Base-by-base conservation (phyloP, 2,113 vertebrate genomes). In the Gambusia holbrooki region DNA sequence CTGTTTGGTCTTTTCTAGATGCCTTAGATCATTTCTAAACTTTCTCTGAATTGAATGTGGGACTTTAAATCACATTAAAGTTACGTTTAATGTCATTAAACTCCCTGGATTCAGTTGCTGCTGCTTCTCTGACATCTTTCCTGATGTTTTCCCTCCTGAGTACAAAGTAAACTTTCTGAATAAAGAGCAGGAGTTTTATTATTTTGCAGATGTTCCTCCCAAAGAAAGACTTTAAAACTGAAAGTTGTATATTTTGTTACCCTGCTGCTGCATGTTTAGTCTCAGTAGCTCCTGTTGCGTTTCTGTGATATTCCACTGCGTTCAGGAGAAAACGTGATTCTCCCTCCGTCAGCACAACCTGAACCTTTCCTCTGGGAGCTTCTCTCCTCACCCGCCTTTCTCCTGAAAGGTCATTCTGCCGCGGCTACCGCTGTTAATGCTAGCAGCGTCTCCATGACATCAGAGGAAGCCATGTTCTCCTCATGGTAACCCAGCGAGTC, bases 311-410 rank as follows among this genome's bases (percentile, higher is more conserved):
- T 9, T 71, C 45, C 30, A 12, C 40, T 48, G 45, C 1, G 5
- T 2, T 30, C 2, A 1, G 51, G 51, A 58, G 22, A 15, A 0
- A 54, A 33, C 42, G 48, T 60, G 13, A 25, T 62, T 37, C 45
- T 14, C 25, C 40, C 75, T 69, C 30, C 45, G 15, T 87, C 82
- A 87, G 82, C 48, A 66, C 60, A 74, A 73, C 71, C 72, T 72
- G 78, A 78, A 12, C 51, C 62, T 65, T 19, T 66, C 73, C 69
- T 76, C 76, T 30, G 14, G 3, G 1, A 62, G 66, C 61, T 78
- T 28, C 71, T 40, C 27, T 58, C 9, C 13, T 71, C 51, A 42
- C 45, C 48, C 22, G 5, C 51, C 51, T 58, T n/a, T n/a, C 8
- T 54, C 51, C 45, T 19, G 0, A 77, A 74, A 80, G 74, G 77